These are phyloP conservation scores for Diachasmimorpha longicaudata DNA, from an alignment of 1,140 invertebrate species.

Conservation along the genomic window DNA sequence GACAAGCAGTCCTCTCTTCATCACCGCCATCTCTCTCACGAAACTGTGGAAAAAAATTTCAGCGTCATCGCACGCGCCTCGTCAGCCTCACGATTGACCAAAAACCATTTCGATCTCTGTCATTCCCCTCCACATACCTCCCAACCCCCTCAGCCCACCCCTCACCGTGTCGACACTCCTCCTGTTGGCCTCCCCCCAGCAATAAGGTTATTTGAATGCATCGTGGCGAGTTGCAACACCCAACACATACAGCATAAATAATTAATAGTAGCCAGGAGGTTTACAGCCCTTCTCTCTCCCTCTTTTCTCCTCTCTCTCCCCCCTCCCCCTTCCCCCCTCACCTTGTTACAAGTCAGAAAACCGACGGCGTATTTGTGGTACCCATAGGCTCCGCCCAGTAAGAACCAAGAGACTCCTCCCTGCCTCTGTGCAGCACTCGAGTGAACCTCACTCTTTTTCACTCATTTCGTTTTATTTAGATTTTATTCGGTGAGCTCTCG, in stretches of 20 bases:
- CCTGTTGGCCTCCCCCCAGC: background rate
- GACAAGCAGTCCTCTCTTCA: background rate
- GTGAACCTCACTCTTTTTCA: background rate
- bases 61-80: slow-evolving; percentile 18
- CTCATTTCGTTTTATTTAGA: background rate
- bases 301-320: no score
- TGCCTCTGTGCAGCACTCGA: slow-evolving; percentile 32
- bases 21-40: background rate
- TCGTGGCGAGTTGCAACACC: slow-evolving; percentile 18
- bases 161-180: background rate
- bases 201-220: background rate
- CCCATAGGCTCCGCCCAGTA: slow-evolving; percentile 59
- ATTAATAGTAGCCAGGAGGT: slow-evolving; percentile 57
- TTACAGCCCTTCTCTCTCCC: background rate
- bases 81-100: background rate
- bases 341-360: slow-evolving; percentile 47
- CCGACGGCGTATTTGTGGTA: slow-evolving; percentile 58
- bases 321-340: no score
- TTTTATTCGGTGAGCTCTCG: background rate
- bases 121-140: background rate
- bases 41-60: background rate
- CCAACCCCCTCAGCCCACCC: background rate
- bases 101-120: background rate
- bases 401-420: slow-evolving; percentile 59
- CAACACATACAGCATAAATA: slow-evolving; percentile 61